Base-by-base conservation (phyloP, 2,797 vertebrate genomes). In the Serranus cabrilla region DNA sequence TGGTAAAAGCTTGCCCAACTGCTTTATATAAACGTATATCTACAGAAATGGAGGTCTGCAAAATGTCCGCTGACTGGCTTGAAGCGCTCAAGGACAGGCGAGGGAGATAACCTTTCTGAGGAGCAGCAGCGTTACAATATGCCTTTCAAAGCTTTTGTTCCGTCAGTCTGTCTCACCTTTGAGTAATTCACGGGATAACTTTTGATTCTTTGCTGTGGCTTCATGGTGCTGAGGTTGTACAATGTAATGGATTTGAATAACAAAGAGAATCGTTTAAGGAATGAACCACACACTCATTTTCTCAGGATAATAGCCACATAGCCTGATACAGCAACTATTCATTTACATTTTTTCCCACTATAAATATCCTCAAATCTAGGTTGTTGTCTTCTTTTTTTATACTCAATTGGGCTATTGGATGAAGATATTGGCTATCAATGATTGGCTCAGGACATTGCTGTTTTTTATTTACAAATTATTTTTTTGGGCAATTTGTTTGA, bases 181-280 rank as follows among this genome's bases (percentile, higher is more conserved):
- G 77, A 86, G 80, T 74, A 80, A 89, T 90, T 88, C 88, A 68
- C 73, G 13, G 50, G 81, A 89, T 86, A 89, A 89, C 81, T 90
- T 91, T 72, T 82, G 87, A 88, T 78, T 86, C 87, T 77, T 80
- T 71, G 80, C 87, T 75, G 82, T 69, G 72, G 57, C 76, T 89
- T 89, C 80, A 71, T 23, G 81, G 74, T 69, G 89, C 89, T 74
- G 82, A 88, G 84, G 75, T 68, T 76, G 86, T 82, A 90, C 87
- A 92, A 92, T 81, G 74, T 74, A 27, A 49, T 8, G 11, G 11
- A 93, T 94, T 88, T 94, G 81, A 94, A 94, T 94, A 84, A 93
- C 84, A 94, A 92, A 93, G 81, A 74, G 80, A 87, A 76, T 77
- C 20, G 47, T 91, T 93, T 88, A 90, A 85, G 71, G 76, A 82